Evolutionary conservation across 2,888 invertebrate genomes (phyloP), one percentile per base, ranked within the genome.

Genomic region (Tetramorium bicarinatum): DNA sequence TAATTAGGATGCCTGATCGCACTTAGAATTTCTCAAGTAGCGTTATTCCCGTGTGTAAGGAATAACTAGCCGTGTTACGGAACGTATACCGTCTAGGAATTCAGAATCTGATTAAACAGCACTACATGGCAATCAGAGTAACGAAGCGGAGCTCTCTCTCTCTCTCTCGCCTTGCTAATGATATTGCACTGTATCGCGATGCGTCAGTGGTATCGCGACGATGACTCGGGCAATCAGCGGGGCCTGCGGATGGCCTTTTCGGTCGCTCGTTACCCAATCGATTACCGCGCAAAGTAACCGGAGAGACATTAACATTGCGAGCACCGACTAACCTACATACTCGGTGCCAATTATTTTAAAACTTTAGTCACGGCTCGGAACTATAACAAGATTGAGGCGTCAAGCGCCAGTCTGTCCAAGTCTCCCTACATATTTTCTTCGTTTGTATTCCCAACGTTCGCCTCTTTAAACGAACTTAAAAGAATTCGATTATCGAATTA

Each of bases 101-200:
- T 18, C 59, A 59, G 41, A 29, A 66, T 80, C 69, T 80, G 59
- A 80, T 80, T 69, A 80, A 80, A 59, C 25, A 80, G 47, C 59
- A 69, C 47, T 47, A 47, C 67, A 71, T 38, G 47, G 79, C 47
- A 80, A 80, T 80, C 47, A 59, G 59, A 80, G 59, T 83, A 89
- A 88, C 88, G 87, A 87, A 89, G 86, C 85, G 67, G 79, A 81
- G 25, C 29, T 59, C 74, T 44, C 62, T 62, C 62, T 38, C 62
- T 38, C 62, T 25, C 25, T 13, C 59, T 61, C 83, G 61, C 77
- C 66, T 72, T 81, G 86, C 87, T 89, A 87, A 89, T 83, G 89
- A 89, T 87, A 89, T 82, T 41, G 87, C 82, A 77, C 85, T 86
- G 86, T 88, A 76, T 75, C 69, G 76, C 41, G 44, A 81, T 61